phyloP scores from a whole-genome alignment of 2,888 invertebrate genomes.

The Andrena marginata region DNA sequence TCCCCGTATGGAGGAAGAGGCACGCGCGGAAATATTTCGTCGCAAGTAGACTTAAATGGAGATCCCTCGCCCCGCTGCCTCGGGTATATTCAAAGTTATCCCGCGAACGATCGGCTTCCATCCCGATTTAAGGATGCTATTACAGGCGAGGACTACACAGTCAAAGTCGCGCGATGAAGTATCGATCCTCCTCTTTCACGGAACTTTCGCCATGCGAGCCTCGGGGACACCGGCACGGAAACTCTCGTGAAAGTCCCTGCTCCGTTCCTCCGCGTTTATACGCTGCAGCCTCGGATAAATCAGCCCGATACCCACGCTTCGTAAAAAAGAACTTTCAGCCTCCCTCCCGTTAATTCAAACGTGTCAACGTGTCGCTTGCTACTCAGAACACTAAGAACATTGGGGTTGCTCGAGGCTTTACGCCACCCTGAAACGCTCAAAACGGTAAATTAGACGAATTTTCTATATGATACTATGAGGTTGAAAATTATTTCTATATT shows the following conservation, averaged over 20 bases:
- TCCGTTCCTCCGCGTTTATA: slow-evolving; percentile 1
- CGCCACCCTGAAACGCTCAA: too few relatives aligned
- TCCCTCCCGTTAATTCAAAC: neutral
- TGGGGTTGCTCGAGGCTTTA: too few relatives aligned
- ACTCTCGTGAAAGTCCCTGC: slow-evolving; percentile 13
- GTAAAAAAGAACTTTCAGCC: neutral
- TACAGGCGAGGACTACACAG: slow-evolving; percentile 10
- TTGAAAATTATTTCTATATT: too few relatives aligned
- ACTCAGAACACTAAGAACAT: neutral
- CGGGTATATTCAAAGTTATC: neutral
- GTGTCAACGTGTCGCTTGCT: neutral
- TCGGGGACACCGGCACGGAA: neutral
- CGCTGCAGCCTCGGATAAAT: neutral
- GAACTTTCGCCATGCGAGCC: slow-evolving; percentile 3
- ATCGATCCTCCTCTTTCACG: slow-evolving; percentile 20
- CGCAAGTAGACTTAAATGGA: neutral
- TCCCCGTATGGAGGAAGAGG: neutral
- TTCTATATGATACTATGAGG: too few relatives aligned
- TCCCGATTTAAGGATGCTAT: slow-evolving; percentile 29
- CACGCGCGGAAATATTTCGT: neutral
- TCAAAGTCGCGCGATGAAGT: slow-evolving; percentile 1
- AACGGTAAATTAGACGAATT: too few relatives aligned
- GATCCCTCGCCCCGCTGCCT: neutral
- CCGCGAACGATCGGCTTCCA: neutral
- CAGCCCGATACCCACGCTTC: neutral